phyloP scores from a whole-genome alignment of 37 sponge, comb jelly and placozoan species.

The Chondrilla cf. caribensis region DNA sequence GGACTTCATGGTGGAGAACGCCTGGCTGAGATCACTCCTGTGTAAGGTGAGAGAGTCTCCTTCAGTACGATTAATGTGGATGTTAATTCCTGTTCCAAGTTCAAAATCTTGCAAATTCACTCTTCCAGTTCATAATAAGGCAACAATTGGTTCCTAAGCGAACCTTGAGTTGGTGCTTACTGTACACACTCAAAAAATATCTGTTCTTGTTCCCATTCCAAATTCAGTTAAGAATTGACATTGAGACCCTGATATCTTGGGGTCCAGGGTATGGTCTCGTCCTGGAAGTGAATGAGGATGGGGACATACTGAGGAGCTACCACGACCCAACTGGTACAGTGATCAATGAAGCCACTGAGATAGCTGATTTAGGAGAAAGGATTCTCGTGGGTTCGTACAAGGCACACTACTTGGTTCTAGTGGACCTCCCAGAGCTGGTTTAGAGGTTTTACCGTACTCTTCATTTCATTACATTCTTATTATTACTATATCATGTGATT shows the following conservation, averaged over 20 bases:
- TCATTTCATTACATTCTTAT: too few species aligned
- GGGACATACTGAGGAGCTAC: slow-evolving; percentile 2
- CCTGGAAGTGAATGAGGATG: slow-evolving; percentile 8
- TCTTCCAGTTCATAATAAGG: too few species aligned
- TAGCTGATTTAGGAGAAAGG: slow-evolving; percentile 39
- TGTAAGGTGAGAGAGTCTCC: neutral
- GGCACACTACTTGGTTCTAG: neutral
- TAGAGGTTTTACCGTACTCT: too few species aligned
- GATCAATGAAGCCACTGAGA: slow-evolving; percentile 26
- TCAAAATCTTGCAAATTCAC: too few species aligned
- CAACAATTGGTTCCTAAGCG: too few species aligned
- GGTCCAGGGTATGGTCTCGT: slow-evolving; percentile 5
- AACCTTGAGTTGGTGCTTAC: too few species aligned
- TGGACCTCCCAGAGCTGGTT: neutral
- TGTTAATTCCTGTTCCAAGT: neutral
- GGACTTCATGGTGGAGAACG: slow-evolving; percentile 30
- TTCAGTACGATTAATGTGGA: neutral
- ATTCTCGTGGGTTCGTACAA: slow-evolving; percentile 32
- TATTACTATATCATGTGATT: neutral
- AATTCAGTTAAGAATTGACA: slow-evolving; percentile 5
- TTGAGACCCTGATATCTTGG: neutral
- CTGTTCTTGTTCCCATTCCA: too few species aligned
- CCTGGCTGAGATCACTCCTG: slow-evolving; percentile 15
- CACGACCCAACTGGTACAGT: slow-evolving; percentile 12
- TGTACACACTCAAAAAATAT: too few species aligned